These are phyloP conservation scores for Trachemys scripta DNA, from an alignment of 2,113 vertebrate species.

Conservation along the genomic window DNA sequence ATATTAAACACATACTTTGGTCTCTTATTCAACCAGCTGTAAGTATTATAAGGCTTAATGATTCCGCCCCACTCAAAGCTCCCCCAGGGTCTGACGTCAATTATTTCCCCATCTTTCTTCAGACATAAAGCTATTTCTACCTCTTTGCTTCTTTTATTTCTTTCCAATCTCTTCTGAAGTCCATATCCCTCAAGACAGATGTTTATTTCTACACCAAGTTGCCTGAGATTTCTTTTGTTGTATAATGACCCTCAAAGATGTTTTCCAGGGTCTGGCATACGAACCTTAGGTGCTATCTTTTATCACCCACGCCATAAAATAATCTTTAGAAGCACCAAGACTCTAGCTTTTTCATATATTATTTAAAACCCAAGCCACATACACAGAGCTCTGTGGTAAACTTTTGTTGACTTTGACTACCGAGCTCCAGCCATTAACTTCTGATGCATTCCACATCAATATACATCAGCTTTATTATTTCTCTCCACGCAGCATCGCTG, in stretches of 20 bases:
- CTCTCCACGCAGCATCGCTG: slow-evolving; percentile 6
- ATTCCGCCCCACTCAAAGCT: not conserved
- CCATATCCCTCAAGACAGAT: not conserved
- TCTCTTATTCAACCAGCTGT: slow-evolving; percentile 1
- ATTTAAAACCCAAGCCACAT: slow-evolving; percentile 15
- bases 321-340: not conserved
- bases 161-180: slow-evolving; percentile 17
- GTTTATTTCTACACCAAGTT: slow-evolving; percentile 18
- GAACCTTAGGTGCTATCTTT: not conserved
- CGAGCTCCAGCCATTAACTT: slow-evolving; percentile 20
- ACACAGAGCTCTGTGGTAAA: not conserved
- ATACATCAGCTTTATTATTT: slow-evolving; percentile 1
- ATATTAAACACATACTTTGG: slow-evolving; percentile 28
- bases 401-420: slow-evolving; percentile 5
- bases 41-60: not conserved
- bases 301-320: slow-evolving; percentile 16
- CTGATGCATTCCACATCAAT: not conserved
- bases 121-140: not conserved
- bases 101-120: not conserved
- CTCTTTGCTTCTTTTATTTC: not conserved
- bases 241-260: not conserved
- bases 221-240: not conserved
- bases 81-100: not conserved
- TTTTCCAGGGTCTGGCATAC: not conserved
- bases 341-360: not conserved